Conservation (phyloP, 53 echinoderm and acorn worm genomes). For the Antedon mediterranea region DNA sequence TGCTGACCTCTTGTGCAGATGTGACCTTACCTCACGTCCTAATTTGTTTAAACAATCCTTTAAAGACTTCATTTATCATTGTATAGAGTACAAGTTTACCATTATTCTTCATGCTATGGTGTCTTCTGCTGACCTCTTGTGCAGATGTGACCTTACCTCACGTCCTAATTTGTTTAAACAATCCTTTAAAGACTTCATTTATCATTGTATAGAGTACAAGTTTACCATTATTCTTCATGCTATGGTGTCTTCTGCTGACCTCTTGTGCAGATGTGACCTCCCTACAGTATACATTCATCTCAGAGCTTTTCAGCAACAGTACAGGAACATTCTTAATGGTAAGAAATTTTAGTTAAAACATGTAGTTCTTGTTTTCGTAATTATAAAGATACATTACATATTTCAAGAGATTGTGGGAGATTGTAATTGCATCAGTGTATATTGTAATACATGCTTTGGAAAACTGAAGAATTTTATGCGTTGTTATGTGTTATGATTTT, state of each 20-base stretch:
- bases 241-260: slow-evolving; percentile 13
- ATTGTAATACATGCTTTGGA: too few relatives aligned
- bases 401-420: too few relatives aligned
- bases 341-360: background rate
- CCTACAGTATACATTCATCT: slow-evolving; percentile 24
- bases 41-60: too few relatives aligned
- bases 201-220: background rate
- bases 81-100: background rate
- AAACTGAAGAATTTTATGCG: too few relatives aligned
- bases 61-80: too few relatives aligned
- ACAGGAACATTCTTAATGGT: slow-evolving; percentile 25
- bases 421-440: too few relatives aligned
- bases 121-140: slow-evolving; percentile 15
- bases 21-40: too few relatives aligned
- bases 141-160: slow-evolving; percentile 26
- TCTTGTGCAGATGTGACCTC: slow-evolving; percentile 23
- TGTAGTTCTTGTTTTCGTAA: too few relatives aligned
- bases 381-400: too few relatives aligned
- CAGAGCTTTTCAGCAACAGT: slow-evolving; percentile 12
- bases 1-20: slow-evolving; percentile 12
- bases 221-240: slow-evolving; percentile 15
- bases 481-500: too few relatives aligned
- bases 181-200: too few relatives aligned
- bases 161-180: too few relatives aligned
- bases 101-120: slow-evolving; percentile 20